Conservation (phyloP, 1,140 invertebrate species). For the Nebria ingens region DNA sequence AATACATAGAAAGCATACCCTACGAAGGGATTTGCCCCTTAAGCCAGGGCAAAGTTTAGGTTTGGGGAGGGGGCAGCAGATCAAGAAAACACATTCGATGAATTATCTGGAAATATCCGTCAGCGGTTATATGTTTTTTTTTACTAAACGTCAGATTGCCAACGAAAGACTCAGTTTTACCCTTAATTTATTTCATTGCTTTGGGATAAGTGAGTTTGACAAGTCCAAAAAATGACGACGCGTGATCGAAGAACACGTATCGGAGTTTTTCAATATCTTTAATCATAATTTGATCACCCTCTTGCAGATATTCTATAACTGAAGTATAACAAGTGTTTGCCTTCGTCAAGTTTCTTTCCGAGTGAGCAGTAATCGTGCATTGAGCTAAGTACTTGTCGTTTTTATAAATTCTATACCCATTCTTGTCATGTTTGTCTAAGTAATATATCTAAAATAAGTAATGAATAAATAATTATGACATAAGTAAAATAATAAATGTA, state of each 20-base stretch:
- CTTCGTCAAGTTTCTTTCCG: conserved; percentile 32
- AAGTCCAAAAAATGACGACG: conserved; percentile 70
- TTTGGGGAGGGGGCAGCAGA: too few species aligned
- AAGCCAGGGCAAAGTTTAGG: too few species aligned
- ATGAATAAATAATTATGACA: conserved; percentile 14
- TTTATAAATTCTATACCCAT: conserved; percentile 48
- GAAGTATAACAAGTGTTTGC: conserved; percentile 64
- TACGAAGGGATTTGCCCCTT: too few species aligned
- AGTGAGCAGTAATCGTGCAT: conserved; percentile 45
- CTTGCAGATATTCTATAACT: conserved; percentile 48
- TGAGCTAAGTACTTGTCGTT: conserved; percentile 41
- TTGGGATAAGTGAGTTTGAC: too few species aligned
- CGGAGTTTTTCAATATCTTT: conserved; percentile 55
- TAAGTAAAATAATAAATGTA: conserved; percentile 12
- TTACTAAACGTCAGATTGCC: too few species aligned
- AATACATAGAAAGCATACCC: too few species aligned
- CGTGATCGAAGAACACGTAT: conserved; percentile 57
- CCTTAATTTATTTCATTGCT: too few species aligned
- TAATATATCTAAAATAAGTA: conserved; percentile 45
- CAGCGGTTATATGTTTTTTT: too few species aligned
- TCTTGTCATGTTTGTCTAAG: conserved; percentile 50
- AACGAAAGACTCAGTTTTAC: too few species aligned
- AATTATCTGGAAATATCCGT: too few species aligned
- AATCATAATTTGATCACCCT: conserved; percentile 52
- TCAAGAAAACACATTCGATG: too few species aligned